Base-by-base conservation (phyloP, 2,888 invertebrate species). In the Tenthredo notha region DNA sequence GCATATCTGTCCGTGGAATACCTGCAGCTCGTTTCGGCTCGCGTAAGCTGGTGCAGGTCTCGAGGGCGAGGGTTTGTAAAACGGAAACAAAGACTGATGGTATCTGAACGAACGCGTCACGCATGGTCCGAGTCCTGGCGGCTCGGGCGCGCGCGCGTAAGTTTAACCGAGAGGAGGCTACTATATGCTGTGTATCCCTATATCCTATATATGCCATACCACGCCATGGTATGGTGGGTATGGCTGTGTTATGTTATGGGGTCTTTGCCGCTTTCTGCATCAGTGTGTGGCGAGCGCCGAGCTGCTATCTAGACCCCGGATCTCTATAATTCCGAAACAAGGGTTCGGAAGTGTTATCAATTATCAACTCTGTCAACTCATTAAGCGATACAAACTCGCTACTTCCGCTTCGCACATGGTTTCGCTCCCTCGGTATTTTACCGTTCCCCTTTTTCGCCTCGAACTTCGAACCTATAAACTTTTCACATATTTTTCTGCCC, bases 331-430 rank as follows among this genome's bases (percentile, higher is more conserved):
- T 83, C 67, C 67, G 83, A 83, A 83, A 83, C 83, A 83, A 83
- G 83, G 83, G 83, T 67, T 67, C 83, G 67, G 83, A 83, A 83
- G 83, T 83, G 83, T 83, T 83, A 83, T 83, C 83, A 83, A 83
- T 83, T 83, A 83, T 83, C 83, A 83, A 83, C 83, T 83, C 83
- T 83, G 83, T 83, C 83, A 83, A 86, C 83, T 84, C 84, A 78
- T 85, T 88, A 88, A 87, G 87, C 87, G 86, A 9, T 85, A 85
- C 85, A 85, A 85, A 85, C 85, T 80, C 78, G 85, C 85, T 70
- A 85, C 85, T 85, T 85, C 85, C 85, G 85, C 85, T 85, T 86
- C 86, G 86, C 87, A 86, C 89, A 87, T 86, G 85, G 85, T 86
- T 85, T 54, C 37, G 25, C 74, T 10, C 43, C 40, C 50, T 43